Evolutionary conservation across 2,797 vertebrate genomes (phyloP), one percentile per base, ranked within the genome.

Genomic region (Prunella strophiata): DNA sequence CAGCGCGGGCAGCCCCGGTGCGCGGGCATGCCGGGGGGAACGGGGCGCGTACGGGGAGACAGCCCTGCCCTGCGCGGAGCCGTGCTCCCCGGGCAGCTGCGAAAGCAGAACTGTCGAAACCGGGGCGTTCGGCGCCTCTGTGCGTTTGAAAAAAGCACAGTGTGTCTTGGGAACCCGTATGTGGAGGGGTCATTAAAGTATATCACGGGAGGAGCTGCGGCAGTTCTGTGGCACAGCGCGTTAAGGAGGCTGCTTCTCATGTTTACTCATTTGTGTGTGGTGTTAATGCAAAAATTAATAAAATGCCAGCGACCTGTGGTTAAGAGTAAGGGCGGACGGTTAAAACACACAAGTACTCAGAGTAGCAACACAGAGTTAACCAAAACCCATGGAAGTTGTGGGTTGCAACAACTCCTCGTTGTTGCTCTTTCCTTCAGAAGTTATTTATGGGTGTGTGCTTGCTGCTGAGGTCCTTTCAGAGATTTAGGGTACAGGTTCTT

Each of bases 101-200:
- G 13, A 3, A 15, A 21, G 51, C 26, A 11, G 42, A 26, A 1
- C 0, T 6, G 34, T 5, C 13, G 30, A 8, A 55, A 14, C 16
- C 9, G 68, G 23, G 30, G 21, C 2, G 16, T 45, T 48, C 16
- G n/a, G 18, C 45, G 1, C 2, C 25, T 25, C 10, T 25, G 3
- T 21, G 22, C 26, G 0, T 57, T 34, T 10, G 4, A 11, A 26
- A 50, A 55, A 63, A 25, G 12, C 7, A 1, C 1, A 2, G 14
- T 15, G 5, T 47, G 30, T 25, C 3, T 27, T 51, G 19, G 22
- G 16, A 21, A 2, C 27, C 6, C 6, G 5, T 66, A 1, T 0
- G 22, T 6, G 40, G 17, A 61, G 10, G 16, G 9, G 2, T 59
- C 26, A 6, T 48, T 12, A 16, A 15, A 43, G 51, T 25, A 3